Percentiles rank a stretch among this genome's conserved stretches.
These are phyloP conservation scores for Drosophila mojavensis DNA, from an alignment of 1,140 invertebrate species.

Conservation along the genomic window DNA sequence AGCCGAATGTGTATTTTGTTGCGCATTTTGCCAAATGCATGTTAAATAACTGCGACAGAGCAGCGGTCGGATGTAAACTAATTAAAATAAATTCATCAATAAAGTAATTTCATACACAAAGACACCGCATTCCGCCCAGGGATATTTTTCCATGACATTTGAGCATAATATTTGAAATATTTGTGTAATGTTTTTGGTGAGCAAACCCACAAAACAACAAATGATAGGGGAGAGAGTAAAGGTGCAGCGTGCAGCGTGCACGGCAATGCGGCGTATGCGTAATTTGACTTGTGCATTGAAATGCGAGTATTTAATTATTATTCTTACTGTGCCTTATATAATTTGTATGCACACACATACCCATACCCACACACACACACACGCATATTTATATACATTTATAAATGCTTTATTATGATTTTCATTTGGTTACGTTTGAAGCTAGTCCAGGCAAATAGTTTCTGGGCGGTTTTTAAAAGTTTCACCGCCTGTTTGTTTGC, in stretches of 20 bases:
- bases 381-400: not conserved
- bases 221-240: not conserved
- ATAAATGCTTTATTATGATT: slow-evolving; percentile 63
- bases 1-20: slow-evolving; percentile 12
- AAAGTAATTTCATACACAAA: slow-evolving; percentile 67
- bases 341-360: too few species aligned
- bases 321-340: slow-evolving; percentile 4
- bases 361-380: not conserved
- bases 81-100: slow-evolving; percentile 73
- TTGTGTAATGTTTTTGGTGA: not conserved
- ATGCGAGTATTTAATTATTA: slow-evolving; percentile 68
- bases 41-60: slow-evolving; percentile 67
- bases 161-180: slow-evolving; percentile 3
- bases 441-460: slow-evolving; percentile 62
- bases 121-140: slow-evolving; percentile 43
- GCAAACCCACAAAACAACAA: not conserved
- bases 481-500: slow-evolving; percentile 75
- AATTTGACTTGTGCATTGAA: slow-evolving; percentile 34
- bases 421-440: slow-evolving; percentile 44
- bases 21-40: slow-evolving; percentile 51
- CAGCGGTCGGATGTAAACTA: slow-evolving; percentile 57
- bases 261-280: slow-evolving; percentile 38
- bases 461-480: slow-evolving; percentile 51
- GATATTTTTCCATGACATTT: slow-evolving; percentile 32
- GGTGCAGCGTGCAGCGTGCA: too few species aligned